These are phyloP conservation scores for Fistularia commersonii DNA, from an alignment of 2,797 vertebrate species.

Conservation along the genomic window DNA sequence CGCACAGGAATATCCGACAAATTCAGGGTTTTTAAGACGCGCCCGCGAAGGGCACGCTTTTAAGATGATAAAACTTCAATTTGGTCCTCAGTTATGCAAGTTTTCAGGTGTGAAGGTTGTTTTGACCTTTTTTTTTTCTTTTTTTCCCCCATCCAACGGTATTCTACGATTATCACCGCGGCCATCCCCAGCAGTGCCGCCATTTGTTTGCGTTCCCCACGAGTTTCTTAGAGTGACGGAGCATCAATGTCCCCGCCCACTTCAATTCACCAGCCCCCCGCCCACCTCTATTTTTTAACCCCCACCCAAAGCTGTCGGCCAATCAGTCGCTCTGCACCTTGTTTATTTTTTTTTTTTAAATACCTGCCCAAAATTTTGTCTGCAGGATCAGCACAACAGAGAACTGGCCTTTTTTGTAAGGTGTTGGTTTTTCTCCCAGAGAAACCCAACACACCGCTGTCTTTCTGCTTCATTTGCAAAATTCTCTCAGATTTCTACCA, in stretches of 20 bases:
- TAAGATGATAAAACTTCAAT: constrained; percentile 43
- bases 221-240: constrained; percentile 53
- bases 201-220: constrained; percentile 54
- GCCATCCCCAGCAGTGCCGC: constrained; percentile 20
- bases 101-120: constrained; percentile 45
- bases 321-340: constrained; percentile 4
- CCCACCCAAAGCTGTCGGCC: constrained; percentile 7
- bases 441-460: neutral
- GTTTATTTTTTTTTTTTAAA: constrained; percentile 21
- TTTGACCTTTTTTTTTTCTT: constrained; percentile 35
- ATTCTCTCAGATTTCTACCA: neutral
- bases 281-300: constrained; percentile 6
- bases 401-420: neutral
- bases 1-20: constrained; percentile 54
- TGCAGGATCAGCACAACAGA: constrained; percentile 26
- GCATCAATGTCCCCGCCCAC: constrained; percentile 24
- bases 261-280: constrained; percentile 15
- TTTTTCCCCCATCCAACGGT: constrained; percentile 26
- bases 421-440: no score
- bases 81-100: constrained; percentile 62
- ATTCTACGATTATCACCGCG: constrained; percentile 25
- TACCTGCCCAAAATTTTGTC: constrained; percentile 26
- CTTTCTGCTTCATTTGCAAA: no score
- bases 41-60: constrained; percentile 43
- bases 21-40: constrained; percentile 69